Conservation (phyloP, 2,888 invertebrate species). For the Tinea pellionella region DNA sequence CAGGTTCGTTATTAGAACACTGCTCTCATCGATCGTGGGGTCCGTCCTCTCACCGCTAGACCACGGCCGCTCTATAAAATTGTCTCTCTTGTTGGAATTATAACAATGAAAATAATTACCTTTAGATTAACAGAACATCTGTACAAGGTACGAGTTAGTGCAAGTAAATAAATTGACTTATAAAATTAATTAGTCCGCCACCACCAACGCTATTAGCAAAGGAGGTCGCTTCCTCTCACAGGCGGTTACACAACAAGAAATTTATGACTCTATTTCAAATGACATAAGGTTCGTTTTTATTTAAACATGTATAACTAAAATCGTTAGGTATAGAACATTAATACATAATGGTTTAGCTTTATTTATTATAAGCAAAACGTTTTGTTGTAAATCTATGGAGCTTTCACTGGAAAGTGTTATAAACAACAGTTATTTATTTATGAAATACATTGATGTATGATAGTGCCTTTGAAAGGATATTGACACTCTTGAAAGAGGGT, state of each 20-base stretch:
- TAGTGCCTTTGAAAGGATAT: background rate
- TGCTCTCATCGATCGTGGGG: too few species aligned
- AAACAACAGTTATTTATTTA: too few species aligned
- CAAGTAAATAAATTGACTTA: background rate
- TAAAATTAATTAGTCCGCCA: constrained; percentile 1
- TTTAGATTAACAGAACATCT: background rate
- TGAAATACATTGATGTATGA: too few species aligned
- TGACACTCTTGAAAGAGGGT: background rate
- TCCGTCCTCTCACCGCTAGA: too few species aligned
- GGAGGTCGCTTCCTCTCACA: background rate
- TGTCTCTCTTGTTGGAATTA: too few species aligned
- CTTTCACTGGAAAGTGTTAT: too few species aligned
- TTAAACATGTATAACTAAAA: background rate
- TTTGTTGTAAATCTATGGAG: background rate
- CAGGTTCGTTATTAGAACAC: too few species aligned
- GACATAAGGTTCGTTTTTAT: background rate
- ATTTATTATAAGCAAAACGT: background rate
- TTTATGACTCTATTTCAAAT: background rate
- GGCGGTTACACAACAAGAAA: background rate
- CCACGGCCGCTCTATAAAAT: too few species aligned
- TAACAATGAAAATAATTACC: background rate
- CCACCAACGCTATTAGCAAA: background rate
- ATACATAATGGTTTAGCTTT: background rate
- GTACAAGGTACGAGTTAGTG: background rate
- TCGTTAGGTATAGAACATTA: background rate